Evolutionary conservation across 2,797 vertebrate genomes (phyloP), one percentile per base, ranked within the genome.

Genomic region (Carapus acus): DNA sequence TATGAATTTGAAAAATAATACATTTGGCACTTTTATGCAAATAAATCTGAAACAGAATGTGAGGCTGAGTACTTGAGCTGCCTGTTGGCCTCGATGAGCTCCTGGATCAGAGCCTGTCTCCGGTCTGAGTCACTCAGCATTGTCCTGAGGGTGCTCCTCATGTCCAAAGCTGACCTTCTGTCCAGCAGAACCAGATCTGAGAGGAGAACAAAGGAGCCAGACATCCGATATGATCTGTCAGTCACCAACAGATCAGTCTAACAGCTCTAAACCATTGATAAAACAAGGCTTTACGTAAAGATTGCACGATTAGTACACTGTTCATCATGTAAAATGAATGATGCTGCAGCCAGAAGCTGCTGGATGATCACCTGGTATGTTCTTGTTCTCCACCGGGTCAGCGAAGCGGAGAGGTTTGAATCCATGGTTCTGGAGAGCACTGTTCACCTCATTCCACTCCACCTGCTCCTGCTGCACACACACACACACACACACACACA

Each of bases 381-480:
- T 86, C 74, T 74, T 82, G 41, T 80, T 84, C 56, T 82, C 81
- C 1, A 80, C 74, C 0, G 87, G 83, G 51, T 77, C 83, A 13
- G 83, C 63, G 38, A 94, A 80, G n/a, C 37, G 71, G 50, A 94
- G 80, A 0, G 91, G 84, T 56, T 86, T 87, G 61, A 95, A 88
- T 0, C 92, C 92, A 34, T 78, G 90, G 2, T 51, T 85, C 74
- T 79, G 73, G 58, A 97, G 74, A 0, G 88, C 58, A 31, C 81
- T 75, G 56, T 93, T 96, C 37, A 92, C 54, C 1, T 64, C 73
- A 6, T 90, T 86, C 93, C 93, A 97, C 49, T 94, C 89, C 3
- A 75, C 74, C 78, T 87, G 88, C 60, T 93, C 91, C 79, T 81
- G 83, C 89, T 91, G 75, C 9, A 67, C 40, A 1, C n/a, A n/a